phyloP scores from a whole-genome alignment of 2,797 vertebrate species.

The Balearica regulorum region DNA sequence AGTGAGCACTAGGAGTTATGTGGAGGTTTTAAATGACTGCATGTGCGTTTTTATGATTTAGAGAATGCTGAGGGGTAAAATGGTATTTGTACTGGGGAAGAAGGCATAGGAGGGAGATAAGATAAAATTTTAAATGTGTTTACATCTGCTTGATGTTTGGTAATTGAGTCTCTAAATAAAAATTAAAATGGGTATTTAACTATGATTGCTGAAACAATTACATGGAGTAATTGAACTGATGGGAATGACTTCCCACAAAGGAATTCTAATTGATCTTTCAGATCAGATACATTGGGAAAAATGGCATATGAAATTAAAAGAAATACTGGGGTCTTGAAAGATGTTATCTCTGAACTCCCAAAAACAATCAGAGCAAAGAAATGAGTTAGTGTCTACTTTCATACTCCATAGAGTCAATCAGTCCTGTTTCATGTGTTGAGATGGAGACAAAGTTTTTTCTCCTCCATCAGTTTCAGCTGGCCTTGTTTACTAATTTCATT shows the following conservation, averaged over 20 bases:
- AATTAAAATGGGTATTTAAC: slow-evolving; percentile 35
- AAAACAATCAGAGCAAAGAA: not conserved
- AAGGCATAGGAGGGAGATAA: not conserved
- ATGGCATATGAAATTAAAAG: not conserved
- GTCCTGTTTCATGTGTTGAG: not conserved
- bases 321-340: not conserved
- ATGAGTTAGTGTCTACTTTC: not conserved
- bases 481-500: not conserved
- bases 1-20: not conserved
- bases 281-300: not conserved
- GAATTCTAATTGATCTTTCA: slow-evolving; percentile 19
- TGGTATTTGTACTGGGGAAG: not conserved
- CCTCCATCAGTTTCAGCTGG: not conserved
- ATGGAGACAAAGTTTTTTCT: not conserved
- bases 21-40: not conserved
- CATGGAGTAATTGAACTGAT: not conserved
- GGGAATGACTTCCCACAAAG: not conserved
- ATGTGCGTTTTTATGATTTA: not conserved
- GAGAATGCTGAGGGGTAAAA: not conserved
- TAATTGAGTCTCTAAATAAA: slow-evolving; percentile 42
- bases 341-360: not conserved
- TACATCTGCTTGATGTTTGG: not conserved
- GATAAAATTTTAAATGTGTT: not conserved
- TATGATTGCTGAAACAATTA: slow-evolving; percentile 35
- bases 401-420: not conserved